Conservation (phyloP, 1,140 invertebrate species). For the Uloborus diversus region DNA sequence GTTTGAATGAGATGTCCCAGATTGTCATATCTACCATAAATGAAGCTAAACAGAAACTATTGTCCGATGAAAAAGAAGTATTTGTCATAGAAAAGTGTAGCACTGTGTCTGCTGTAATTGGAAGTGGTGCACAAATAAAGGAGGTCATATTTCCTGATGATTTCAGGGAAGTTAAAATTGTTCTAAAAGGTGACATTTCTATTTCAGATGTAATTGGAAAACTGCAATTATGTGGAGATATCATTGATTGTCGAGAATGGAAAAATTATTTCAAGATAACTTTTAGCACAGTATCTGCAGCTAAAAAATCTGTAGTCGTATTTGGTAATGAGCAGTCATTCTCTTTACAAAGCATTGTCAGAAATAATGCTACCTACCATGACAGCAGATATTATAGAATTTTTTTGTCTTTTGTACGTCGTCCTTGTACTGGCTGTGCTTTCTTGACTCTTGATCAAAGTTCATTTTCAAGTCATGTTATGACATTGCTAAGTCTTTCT, state of each 20-base stretch:
- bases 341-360: constrained; percentile 14
- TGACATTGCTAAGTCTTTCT: background rate
- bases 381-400: constrained; percentile 18
- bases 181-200: background rate
- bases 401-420: constrained; percentile 6
- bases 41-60: constrained; percentile 13
- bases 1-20: background rate
- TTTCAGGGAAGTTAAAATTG: constrained; percentile 28
- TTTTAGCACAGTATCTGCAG: constrained; percentile 16
- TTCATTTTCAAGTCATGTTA: background rate
- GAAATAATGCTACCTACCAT: background rate
- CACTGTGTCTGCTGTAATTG: constrained; percentile 13
- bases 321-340: constrained; percentile 24
- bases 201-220: constrained; percentile 18
- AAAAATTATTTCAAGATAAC: constrained; percentile 44
- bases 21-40: constrained; percentile 8
- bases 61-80: constrained; percentile 21
- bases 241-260: constrained; percentile 4
- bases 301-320: constrained; percentile 22
- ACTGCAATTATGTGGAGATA: constrained; percentile 24
- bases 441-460: constrained; percentile 11
- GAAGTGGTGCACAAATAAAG: constrained; percentile 33
- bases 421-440: constrained; percentile 22
- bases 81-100: background rate
- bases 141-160: constrained; percentile 45